Evolutionary conservation across 2,113 vertebrate genomes (phyloP).

Genomic region (Lophura nycthemera): DNA sequence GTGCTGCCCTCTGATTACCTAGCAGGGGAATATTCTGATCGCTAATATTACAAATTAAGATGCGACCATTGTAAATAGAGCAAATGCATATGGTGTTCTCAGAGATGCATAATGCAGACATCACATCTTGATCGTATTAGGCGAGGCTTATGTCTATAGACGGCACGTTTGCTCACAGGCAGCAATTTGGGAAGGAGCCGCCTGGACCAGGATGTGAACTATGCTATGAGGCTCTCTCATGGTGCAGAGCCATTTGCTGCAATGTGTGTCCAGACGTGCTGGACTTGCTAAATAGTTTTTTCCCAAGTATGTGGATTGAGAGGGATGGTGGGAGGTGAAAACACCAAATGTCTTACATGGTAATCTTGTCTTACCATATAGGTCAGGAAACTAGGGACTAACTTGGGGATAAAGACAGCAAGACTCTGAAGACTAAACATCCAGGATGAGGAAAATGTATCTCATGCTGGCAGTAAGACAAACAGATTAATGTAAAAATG

Average conservation of each 20-base stretch:
- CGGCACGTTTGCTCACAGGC: not conserved
- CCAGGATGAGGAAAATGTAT: not conserved
- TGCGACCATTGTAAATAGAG: not conserved
- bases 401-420: not conserved
- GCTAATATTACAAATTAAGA: not conserved
- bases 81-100: not conserved
- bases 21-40: not conserved
- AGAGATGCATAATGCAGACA: not conserved
- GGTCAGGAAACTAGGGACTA: not conserved
- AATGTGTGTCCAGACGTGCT: rapidly evolving
- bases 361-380: not conserved
- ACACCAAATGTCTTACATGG: not conserved
- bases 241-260: not conserved
- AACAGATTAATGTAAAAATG: not conserved
- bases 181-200: not conserved
- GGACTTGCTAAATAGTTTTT: not conserved
- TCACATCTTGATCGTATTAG: rapidly evolving
- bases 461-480: not conserved
- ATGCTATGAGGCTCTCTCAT: not conserved
- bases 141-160: rapidly evolving
- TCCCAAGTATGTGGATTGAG: not conserved
- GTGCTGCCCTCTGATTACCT: slow-evolving; percentile 1
- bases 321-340: not conserved
- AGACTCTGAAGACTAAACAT: not conserved
- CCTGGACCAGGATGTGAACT: not conserved